Base-by-base conservation (phyloP, 35 echinoderm and acorn worm genomes). In the Diadema setosum region DNA sequence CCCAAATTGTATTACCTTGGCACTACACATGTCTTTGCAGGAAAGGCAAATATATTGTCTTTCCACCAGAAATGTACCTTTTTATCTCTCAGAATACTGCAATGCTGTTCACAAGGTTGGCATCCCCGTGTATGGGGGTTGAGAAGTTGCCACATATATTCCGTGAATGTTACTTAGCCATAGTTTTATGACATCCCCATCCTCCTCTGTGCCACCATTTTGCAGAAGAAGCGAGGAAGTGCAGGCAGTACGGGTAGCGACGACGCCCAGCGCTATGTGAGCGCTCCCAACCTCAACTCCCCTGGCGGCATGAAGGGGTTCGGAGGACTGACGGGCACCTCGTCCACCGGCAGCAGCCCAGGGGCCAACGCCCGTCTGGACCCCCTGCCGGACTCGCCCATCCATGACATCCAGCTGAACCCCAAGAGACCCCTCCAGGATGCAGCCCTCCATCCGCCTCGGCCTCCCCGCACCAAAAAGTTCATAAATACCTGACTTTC, bases 321-420 rank as follows among this genome's bases (percentile, higher is more conserved):
- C 16, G 40, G 17, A 44, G 21, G 73, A 14, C n/a, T 80, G 0
- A 92, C 48, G 3, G 57, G 80, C 35, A 63, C 87, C 17, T 85
- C 88, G 30, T 65, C 52, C 17, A 18, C 45, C 40, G 65, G 65
- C 24, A 73, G 55, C 76, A 69, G 58, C n/a, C 70, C 45, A 0
- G 50, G 41, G 23, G 70, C 52, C 73, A 90, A 93, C 82, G 61
- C 83, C 20, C 64, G 91, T 65, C 85, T 98, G 2, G 88, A 91
- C 42, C 95, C 95, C 12, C 84, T 98, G 4, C 91, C 91, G 6
- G 88, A 94, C 46, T 98, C 95, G 44, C 95, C 95, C 48, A 88
- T 94, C 26, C 95, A 98, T 61, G 95, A 98, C 84, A 80, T 94
- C 40, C 80, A 94, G 39, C 85, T 98, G 26, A 98, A 98, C 21